These are phyloP conservation scores for Pristionchus maxplancki DNA, from an alignment of 2,888 invertebrate species.

Conservation along the genomic window DNA sequence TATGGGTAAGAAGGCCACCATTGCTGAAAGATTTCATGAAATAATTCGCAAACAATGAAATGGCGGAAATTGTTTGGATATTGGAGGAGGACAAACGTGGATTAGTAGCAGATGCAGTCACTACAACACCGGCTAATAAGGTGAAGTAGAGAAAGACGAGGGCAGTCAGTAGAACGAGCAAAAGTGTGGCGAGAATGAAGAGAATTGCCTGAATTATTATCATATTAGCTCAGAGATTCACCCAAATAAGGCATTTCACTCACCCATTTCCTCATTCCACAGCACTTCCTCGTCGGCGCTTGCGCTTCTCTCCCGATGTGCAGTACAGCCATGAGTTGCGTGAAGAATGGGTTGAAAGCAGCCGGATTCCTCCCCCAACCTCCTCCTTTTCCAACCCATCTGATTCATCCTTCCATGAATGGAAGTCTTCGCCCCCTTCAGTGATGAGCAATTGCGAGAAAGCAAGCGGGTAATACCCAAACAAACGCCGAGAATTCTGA, in stretches of 20 bases:
- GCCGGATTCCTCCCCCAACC: not conserved
- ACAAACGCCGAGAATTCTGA: no score
- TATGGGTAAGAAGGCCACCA: not conserved
- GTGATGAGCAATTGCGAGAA: constrained; percentile 23
- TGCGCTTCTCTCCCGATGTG: not conserved
- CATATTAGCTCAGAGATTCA: no score
- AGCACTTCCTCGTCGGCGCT: not conserved
- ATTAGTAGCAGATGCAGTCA: no score
- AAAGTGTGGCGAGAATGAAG: not conserved
- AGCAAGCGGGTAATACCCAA: not conserved
- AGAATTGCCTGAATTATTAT: not conserved
- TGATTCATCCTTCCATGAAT: constrained; percentile 6
- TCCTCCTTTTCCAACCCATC: not conserved
- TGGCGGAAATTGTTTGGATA: no score
- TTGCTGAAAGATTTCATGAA: not conserved
- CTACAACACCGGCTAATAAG: no score
- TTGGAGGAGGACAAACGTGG: no score
- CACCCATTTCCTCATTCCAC: not conserved
- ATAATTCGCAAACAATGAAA: no score
- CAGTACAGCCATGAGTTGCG: not conserved
- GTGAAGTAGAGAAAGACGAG: not conserved
- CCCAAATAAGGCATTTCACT: no score
- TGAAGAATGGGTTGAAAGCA: not conserved
- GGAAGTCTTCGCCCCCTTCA: not conserved
- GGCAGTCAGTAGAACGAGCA: not conserved